Conservation (phyloP, 2,113 vertebrate genomes). For the Ophthalmolycus amberensis region DNA sequence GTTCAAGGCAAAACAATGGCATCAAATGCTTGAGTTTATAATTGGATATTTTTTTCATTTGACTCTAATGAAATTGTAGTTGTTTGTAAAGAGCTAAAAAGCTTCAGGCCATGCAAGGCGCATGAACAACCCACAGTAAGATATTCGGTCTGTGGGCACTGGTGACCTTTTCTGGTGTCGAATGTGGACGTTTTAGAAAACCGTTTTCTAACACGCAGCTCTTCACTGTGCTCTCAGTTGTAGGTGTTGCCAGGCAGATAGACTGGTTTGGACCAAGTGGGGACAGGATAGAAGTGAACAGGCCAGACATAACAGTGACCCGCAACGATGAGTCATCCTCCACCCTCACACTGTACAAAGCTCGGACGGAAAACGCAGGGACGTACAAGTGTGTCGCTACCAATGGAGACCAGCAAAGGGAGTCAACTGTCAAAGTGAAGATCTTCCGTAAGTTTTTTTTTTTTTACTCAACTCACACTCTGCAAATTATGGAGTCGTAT, state of each 20-base stretch:
- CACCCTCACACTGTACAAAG: constrained; percentile 96
- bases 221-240: constrained; percentile 79
- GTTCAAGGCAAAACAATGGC: not conserved
- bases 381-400: constrained; percentile 95
- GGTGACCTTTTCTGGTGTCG: constrained; percentile 12
- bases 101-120: constrained; percentile 5
- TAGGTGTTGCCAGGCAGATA: constrained; percentile 91
- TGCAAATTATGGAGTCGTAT: constrained; percentile 30
- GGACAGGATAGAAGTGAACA: constrained; percentile 89
- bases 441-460: constrained; percentile 91
- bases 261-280: constrained; percentile 96
- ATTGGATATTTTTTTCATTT: not conserved
- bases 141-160: constrained; percentile 25
- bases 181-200: constrained; percentile 6
- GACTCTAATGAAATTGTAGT: not conserved
- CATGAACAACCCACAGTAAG: constrained; percentile 9
- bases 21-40: not conserved
- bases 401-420: constrained; percentile 86
- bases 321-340: constrained; percentile 91
- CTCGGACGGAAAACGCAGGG: constrained; percentile 90
- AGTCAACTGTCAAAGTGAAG: constrained; percentile 95
- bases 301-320: constrained; percentile 91
- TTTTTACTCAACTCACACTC: not conserved
- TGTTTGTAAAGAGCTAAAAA: not conserved
- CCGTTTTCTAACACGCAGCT: constrained; percentile 27